phyloP scores from a whole-genome alignment of 1,140 invertebrate genomes.

The Diorhabda elongata region DNA sequence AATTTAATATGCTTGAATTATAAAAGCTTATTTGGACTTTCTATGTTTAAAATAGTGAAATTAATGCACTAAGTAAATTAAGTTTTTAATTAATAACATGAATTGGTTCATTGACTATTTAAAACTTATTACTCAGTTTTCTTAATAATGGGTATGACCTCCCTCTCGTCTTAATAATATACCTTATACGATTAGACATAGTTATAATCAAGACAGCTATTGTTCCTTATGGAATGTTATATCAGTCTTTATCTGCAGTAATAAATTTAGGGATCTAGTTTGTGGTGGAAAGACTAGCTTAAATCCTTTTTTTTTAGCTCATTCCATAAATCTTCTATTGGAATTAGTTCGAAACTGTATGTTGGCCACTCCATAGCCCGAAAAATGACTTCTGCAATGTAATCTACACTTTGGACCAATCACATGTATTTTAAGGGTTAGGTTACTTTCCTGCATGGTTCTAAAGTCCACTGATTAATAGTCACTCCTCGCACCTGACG shows the following conservation, averaged over 20 bases:
- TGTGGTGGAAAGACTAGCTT: background rate
- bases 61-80: background rate
- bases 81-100: background rate
- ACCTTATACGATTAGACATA: background rate
- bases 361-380: background rate
- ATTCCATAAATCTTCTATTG: background rate
- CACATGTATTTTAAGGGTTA: background rate
- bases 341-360: background rate
- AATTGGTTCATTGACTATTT: background rate
- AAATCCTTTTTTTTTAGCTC: background rate
- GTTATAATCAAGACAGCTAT: background rate
- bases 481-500: background rate
- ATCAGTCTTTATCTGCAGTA: background rate
- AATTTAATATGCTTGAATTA: background rate
- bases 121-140: background rate
- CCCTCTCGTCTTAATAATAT: background rate
- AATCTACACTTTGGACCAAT: background rate
- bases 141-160: background rate
- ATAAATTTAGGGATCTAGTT: background rate
- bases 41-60: background rate
- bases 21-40: background rate
- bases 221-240: background rate
- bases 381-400: background rate
- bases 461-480: background rate
- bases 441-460: too few species aligned